Evolutionary conservation across 2,888 invertebrate genomes (phyloP).

Genomic region (Synanthedon tipuliformis): DNA sequence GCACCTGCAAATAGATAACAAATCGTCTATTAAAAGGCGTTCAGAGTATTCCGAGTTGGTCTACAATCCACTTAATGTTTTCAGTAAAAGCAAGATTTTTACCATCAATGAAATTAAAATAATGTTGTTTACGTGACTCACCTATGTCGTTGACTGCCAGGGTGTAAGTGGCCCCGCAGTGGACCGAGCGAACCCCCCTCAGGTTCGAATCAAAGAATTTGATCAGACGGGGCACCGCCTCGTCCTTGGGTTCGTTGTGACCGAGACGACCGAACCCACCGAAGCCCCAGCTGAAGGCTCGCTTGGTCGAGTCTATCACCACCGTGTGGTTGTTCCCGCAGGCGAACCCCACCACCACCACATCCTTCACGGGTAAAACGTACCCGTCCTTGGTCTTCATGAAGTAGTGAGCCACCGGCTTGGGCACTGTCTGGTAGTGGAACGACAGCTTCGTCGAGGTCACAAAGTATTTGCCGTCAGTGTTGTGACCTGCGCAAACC

Average conservation of each 20-base stretch:
- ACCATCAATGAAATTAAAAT: too few relatives aligned
- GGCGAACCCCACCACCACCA: slow-evolving; percentile 89
- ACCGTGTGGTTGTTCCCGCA: slow-evolving; percentile 94
- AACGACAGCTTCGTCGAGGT: slow-evolving; percentile 89
- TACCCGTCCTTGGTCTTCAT: slow-evolving; percentile 90
- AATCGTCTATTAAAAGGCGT: neutral
- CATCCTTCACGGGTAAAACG: slow-evolving; percentile 84
- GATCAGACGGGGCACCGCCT: slow-evolving; percentile 85
- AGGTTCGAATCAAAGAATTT: slow-evolving; percentile 84
- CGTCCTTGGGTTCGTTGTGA: slow-evolving; percentile 93
- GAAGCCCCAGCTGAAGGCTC: slow-evolving; percentile 95
- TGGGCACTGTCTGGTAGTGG: slow-evolving; percentile 86
- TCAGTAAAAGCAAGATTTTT: too few relatives aligned
- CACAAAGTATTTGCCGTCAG: slow-evolving; percentile 94
- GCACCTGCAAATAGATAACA: slow-evolving; percentile 51
- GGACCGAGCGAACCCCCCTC: slow-evolving; percentile 83
- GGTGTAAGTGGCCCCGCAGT: slow-evolving; percentile 89
- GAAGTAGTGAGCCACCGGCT: slow-evolving; percentile 85
- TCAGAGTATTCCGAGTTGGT: too few relatives aligned
- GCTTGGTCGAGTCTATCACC: slow-evolving; percentile 88
- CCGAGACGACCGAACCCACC: slow-evolving; percentile 95
- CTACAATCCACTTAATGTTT: neutral
- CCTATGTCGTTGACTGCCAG: slow-evolving; percentile 85
- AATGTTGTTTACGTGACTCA: too few relatives aligned
- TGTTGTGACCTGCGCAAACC: slow-evolving; percentile 88